A percentile compares a stretch with the other conserved stretches of the same genome.
These are phyloP conservation scores for Drosophila nr. fundita DNA, from an alignment of 2,888 invertebrate species.

Conservation along the genomic window DNA sequence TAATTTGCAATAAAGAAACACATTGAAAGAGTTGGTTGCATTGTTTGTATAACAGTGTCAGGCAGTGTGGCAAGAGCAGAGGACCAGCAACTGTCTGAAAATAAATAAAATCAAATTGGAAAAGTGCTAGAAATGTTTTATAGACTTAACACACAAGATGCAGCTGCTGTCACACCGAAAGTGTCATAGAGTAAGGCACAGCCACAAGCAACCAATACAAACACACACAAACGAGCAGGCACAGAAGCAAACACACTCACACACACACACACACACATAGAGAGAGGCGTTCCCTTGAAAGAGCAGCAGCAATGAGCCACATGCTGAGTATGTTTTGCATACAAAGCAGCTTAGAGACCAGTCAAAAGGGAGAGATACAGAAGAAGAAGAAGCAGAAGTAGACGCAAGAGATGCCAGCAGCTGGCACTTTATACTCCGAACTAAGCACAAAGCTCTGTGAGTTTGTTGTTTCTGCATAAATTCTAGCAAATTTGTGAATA, in stretches of 20 bases:
- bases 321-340: slow-evolving; percentile 36
- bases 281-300: not conserved
- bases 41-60: slow-evolving; percentile 11
- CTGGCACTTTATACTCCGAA: not conserved
- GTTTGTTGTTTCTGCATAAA: slow-evolving; percentile 8
- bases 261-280: not conserved
- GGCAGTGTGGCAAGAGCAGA: slow-evolving; percentile 19
- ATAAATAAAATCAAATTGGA: slow-evolving; percentile 61
- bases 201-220: slow-evolving; percentile 11
- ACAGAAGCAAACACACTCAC: slow-evolving; percentile 11
- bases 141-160: slow-evolving; percentile 43
- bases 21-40: slow-evolving; percentile 22
- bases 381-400: not conserved
- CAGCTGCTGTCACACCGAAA: slow-evolving; percentile 56
- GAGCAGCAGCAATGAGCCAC: slow-evolving; percentile 25
- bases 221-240: slow-evolving; percentile 5
- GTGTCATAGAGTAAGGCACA: slow-evolving; percentile 37
- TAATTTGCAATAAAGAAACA: slow-evolving; percentile 35
- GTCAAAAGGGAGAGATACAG: not conserved
- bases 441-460: not conserved
- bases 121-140: slow-evolving; percentile 44
- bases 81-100: slow-evolving; percentile 30
- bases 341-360: slow-evolving; percentile 13
- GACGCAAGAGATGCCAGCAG: slow-evolving; percentile 2
- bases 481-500: slow-evolving; percentile 16